Percentiles rank a stretch among this genome's conserved stretches.
Conservation (phyloP, 2,888 invertebrate genomes). For the Eupithecia inturbata region DNA sequence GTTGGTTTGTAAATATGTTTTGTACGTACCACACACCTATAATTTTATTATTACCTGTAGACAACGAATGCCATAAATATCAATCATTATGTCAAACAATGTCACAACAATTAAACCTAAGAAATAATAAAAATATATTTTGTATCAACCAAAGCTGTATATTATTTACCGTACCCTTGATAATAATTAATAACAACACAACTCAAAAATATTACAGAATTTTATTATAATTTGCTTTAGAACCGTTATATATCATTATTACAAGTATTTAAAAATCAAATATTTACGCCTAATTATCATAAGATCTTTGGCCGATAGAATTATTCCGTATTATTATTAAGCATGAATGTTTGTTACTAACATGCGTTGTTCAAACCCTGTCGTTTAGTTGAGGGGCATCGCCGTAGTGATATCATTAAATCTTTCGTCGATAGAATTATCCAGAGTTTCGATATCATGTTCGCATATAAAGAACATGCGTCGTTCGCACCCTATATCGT, state of each 20-base stretch:
- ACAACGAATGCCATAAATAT: neutral
- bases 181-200: neutral
- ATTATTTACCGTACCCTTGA: neutral
- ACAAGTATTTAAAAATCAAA: neutral
- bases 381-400: neutral
- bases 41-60: neutral
- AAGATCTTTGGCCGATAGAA: neutral
- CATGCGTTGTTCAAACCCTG: neutral
- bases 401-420: slow-evolving; percentile 13
- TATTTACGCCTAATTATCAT: neutral
- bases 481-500: slow-evolving; percentile 61
- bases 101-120: neutral
- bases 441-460: slow-evolving; percentile 54
- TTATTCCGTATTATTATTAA: neutral
- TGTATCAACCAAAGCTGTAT: neutral
- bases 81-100: neutral
- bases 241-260: neutral
- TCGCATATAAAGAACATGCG: slow-evolving; percentile 71
- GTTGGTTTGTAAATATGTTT: neutral
- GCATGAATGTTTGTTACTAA: neutral
- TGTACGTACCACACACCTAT: neutral
- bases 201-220: neutral
- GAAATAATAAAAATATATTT: slow-evolving; percentile 5
- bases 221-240: neutral
- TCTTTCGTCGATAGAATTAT: neutral